Conservation (phyloP, 2,797 vertebrate genomes). For the Mormyrops boulengeri region DNA sequence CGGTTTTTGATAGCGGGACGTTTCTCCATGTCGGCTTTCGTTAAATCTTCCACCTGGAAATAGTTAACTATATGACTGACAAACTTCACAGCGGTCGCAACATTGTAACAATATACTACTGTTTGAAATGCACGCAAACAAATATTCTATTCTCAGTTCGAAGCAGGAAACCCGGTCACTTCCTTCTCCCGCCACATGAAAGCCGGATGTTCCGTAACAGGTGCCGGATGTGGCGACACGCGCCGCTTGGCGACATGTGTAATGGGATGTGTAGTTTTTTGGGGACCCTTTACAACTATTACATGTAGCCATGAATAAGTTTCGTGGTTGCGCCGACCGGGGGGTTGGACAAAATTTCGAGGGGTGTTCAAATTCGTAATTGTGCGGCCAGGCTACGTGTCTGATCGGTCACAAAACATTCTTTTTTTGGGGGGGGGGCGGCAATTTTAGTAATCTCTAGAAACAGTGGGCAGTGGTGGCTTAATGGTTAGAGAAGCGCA, state of each 20-base stretch:
- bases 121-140: not conserved
- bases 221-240: not conserved
- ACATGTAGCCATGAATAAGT: not conserved
- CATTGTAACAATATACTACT: no score
- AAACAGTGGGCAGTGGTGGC: no score
- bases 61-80: not conserved
- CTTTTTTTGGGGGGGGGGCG: not conserved
- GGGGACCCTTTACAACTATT: no score
- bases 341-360: not conserved
- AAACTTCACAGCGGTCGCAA: not conserved
- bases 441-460: not conserved
- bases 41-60: not conserved
- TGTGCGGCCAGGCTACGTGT: not conserved
- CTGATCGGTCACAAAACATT: not conserved
- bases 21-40: not conserved
- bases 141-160: not conserved
- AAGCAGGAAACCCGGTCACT: not conserved
- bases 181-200: not conserved
- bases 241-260: not conserved
- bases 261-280: slow-evolving; percentile 8
- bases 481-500: no score
- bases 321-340: not conserved
- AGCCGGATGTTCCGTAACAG: not conserved
- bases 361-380: not conserved
- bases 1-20: not conserved